Evolutionary conservation across 2,797 vertebrate species (phyloP).

Genomic region (Anguilla anguilla): DNA sequence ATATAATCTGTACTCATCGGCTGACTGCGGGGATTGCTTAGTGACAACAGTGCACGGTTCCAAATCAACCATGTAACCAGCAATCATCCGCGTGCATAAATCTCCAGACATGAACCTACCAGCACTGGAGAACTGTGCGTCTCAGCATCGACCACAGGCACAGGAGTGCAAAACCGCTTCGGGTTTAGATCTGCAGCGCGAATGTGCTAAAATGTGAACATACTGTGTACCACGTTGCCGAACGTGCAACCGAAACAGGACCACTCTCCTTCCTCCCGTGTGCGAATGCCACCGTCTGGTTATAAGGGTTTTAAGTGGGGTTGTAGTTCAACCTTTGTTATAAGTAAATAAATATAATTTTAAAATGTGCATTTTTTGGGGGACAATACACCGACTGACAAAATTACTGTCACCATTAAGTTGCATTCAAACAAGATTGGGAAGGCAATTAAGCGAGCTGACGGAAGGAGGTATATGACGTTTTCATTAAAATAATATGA

Average conservation of each 20-base stretch:
- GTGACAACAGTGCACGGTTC: not conserved
- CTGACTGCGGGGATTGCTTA: not conserved
- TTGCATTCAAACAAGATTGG: not conserved
- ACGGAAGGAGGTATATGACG: not conserved
- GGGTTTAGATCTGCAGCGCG: not conserved
- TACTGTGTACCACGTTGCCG: not conserved
- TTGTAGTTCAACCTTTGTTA: not conserved
- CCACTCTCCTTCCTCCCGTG: not conserved
- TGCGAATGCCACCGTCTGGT: not conserved
- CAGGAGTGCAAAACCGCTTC: not conserved
- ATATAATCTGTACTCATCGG: not conserved
- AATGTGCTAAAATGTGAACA: not conserved
- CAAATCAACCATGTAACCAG: not conserved
- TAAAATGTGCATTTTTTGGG: not conserved
- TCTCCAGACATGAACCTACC: not conserved
- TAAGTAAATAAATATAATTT: not conserved
- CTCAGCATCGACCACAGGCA: not conserved
- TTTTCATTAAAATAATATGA: not conserved
- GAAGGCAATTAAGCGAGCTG: not conserved
- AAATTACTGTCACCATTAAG: not conserved
- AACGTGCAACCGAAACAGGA: not conserved
- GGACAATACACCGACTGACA: not conserved
- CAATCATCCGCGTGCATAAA: not conserved
- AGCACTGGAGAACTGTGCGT: not conserved
- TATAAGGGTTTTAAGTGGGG: not conserved